These are phyloP conservation scores for Psephotus haematonotus DNA, from an alignment of 2,113 vertebrate genomes.

Conservation along the genomic window DNA sequence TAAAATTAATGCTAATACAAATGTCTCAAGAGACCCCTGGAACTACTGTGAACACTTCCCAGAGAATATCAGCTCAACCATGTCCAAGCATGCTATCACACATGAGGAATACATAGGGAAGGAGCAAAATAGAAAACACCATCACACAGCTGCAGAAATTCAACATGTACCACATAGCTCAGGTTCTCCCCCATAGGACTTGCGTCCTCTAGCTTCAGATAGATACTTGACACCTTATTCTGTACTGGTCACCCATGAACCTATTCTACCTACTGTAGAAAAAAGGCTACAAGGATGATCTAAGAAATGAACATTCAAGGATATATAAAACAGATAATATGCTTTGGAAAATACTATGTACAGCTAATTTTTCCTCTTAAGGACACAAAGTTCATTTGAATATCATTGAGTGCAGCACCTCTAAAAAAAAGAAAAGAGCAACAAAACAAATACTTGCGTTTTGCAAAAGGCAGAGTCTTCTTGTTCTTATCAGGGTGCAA, in stretches of 20 bases:
- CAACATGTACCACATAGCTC: neutral
- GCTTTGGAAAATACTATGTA: neutral
- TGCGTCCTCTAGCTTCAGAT: neutral
- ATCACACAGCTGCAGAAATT: neutral
- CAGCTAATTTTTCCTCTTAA: neutral
- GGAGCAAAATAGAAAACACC: neutral
- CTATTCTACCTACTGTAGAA: neutral
- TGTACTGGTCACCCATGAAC: neutral
- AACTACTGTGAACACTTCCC: neutral
- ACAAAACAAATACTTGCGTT: neutral
- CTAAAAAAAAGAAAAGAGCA: neutral
- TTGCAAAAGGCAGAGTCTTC: neutral
- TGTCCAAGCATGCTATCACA: neutral
- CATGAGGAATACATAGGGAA: fast-evolving
- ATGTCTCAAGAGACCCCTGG: neutral
- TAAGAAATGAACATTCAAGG: neutral
- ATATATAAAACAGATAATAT: neutral
- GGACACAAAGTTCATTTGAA: neutral
- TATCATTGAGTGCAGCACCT: neutral
- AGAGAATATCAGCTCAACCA: neutral
- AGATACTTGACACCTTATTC: neutral
- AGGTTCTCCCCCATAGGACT: fast-evolving
- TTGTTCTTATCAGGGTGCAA: neutral
- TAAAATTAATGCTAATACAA: neutral
- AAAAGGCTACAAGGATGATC: neutral